Evolutionary conservation across 2,797 vertebrate species (phyloP).

Genomic region (Carcharodon carcharias): DNA sequence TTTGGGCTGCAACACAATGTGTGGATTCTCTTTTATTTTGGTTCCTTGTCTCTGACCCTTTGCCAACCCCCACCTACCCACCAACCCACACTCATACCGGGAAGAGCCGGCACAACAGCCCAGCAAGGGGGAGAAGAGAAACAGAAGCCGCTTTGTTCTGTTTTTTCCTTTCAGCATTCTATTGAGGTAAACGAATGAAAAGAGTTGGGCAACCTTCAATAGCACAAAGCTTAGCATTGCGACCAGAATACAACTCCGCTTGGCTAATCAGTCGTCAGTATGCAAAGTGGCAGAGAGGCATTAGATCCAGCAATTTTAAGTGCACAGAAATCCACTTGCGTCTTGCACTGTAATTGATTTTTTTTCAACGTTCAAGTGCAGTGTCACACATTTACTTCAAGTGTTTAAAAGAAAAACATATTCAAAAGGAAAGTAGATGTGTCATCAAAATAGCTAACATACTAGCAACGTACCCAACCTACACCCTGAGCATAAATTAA

Average conservation of each 20-base stretch:
- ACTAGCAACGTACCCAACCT: background rate
- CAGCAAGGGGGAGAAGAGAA: constrained; percentile 80
- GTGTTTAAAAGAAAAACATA: background rate
- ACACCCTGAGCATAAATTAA: background rate
- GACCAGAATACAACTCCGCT: constrained; percentile 49
- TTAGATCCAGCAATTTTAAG: background rate
- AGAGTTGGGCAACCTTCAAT: constrained; percentile 56
- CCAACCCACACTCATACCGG: constrained; percentile 52
- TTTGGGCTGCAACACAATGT: constrained; percentile 67
- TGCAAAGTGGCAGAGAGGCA: background rate
- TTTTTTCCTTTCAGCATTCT: constrained; percentile 70
- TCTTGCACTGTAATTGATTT: too few species aligned
- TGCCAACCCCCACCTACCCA: constrained; percentile 39
- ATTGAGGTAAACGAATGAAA: constrained; percentile 76
- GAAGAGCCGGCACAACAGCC: constrained; percentile 82
- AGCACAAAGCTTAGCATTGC: constrained; percentile 52
- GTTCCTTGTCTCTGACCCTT: constrained; percentile 69
- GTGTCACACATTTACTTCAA: background rate
- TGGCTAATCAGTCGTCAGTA: constrained; percentile 49
- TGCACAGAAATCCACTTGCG: background rate
- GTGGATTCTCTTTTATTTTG: constrained; percentile 67
- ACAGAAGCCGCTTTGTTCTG: constrained; percentile 91
- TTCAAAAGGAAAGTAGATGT: background rate
- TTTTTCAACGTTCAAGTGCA: background rate
- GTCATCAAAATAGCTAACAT: background rate